Conservation (phyloP, 2,113 vertebrate genomes). For the Macaca mulatta region DNA sequence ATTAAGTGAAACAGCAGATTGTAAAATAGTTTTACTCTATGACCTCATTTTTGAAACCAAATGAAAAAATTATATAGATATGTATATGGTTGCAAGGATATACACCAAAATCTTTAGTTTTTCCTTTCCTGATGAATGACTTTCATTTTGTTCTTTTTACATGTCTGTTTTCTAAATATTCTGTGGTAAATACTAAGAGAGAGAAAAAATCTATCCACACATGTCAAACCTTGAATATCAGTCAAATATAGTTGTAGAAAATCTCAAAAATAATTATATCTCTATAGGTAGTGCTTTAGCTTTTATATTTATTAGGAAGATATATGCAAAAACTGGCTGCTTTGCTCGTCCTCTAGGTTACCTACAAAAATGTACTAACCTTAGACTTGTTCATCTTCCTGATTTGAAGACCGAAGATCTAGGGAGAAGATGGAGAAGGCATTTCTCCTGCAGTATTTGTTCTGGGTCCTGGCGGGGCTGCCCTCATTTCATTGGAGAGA, state of each 20-base stretch:
- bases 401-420: background rate
- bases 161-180: background rate
- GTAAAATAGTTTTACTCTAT: slow-evolving; percentile 10
- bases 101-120: background rate
- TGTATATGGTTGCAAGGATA: background rate
- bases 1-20: slow-evolving; percentile 8
- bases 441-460: background rate
- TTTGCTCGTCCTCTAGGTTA: background rate
- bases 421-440: background rate
- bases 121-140: background rate
- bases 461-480: background rate
- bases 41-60: slow-evolving; percentile 35
- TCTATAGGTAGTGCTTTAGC: background rate
- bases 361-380: background rate
- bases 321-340: background rate
- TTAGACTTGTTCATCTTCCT: background rate
- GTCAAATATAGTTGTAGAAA: background rate
- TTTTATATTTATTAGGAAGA: background rate
- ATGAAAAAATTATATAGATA: background rate
- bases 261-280: background rate
- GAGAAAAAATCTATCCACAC: background rate
- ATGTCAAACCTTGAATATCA: background rate
- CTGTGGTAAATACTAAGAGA: background rate
- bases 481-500: background rate
- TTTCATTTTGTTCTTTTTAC: slow-evolving; percentile 2